Evolutionary conservation across 2,797 vertebrate species (phyloP).

Genomic region (Cyprinella venusta): DNA sequence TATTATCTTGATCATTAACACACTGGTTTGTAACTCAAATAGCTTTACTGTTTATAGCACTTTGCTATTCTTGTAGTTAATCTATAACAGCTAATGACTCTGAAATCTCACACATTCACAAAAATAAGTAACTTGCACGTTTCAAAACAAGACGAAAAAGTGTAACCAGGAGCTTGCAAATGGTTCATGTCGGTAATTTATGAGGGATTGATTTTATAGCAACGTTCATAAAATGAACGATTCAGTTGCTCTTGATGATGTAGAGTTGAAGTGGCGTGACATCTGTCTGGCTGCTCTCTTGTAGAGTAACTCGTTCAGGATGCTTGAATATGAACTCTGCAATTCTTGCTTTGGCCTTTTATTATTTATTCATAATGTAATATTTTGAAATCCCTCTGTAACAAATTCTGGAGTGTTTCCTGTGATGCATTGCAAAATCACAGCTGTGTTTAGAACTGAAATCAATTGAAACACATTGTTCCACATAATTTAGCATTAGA

Average conservation of each 20-base stretch:
- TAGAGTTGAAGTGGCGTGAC: slow-evolving; percentile 6
- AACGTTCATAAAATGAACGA: neutral
- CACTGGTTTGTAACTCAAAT: neutral
- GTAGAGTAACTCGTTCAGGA: slow-evolving; percentile 14
- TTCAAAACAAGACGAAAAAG: neutral
- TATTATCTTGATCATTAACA: neutral
- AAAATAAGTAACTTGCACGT: neutral
- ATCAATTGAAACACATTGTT: neutral
- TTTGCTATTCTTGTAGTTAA: neutral
- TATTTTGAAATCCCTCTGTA: slow-evolving; percentile 30
- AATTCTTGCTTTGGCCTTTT: slow-evolving; percentile 13
- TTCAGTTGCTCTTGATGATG: slow-evolving; percentile 14
- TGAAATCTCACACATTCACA: neutral
- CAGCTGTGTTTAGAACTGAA: neutral
- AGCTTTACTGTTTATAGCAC: neutral
- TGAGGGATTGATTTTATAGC: neutral
- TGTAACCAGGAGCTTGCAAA: neutral
- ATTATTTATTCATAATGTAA: neutral
- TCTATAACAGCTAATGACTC: neutral
- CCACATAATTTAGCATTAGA: neutral
- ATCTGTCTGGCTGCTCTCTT: neutral
- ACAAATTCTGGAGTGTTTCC: neutral
- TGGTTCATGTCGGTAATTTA: neutral
- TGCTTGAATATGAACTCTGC: slow-evolving; percentile 15
- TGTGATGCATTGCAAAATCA: slow-evolving; percentile 19